Evolutionary conservation across 2,888 invertebrate genomes (phyloP).

Genomic region (Drosophila rellima): DNA sequence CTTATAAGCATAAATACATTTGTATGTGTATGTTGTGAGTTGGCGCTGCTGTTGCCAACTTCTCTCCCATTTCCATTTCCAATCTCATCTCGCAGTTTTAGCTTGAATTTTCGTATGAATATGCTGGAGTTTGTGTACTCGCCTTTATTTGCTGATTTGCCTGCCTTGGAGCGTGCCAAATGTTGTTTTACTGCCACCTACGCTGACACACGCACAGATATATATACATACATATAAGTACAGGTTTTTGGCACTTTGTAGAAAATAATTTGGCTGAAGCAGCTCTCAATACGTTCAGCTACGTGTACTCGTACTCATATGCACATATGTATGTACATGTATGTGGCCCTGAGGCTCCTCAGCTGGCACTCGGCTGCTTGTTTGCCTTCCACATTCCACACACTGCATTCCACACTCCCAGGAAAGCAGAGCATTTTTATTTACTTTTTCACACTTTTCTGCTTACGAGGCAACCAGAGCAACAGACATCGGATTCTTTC

Average conservation of each 20-base stretch:
- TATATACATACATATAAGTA: neutral
- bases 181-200: conserved; percentile 60
- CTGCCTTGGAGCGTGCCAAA: conserved; percentile 74
- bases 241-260: conserved; percentile 57
- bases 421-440: conserved; percentile 61
- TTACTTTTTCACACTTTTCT: conserved; percentile 76
- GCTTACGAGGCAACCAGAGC: conserved; percentile 54
- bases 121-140: conserved; percentile 48
- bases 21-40: conserved; percentile 42
- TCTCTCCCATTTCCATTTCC: neutral
- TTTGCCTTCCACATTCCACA: conserved; percentile 67
- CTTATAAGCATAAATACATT: conserved; percentile 35
- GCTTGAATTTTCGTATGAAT: conserved; percentile 63
- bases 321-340: conserved; percentile 23
- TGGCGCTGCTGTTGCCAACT: conserved; percentile 59
- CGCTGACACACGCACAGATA: neutral
- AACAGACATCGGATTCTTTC: neutral
- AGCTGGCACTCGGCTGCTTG: conserved; percentile 53
- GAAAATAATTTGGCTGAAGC: conserved; percentile 72
- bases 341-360: conserved; percentile 52
- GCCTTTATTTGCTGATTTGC: conserved; percentile 74
- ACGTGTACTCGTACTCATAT: conserved; percentile 6
- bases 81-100: conserved; percentile 31
- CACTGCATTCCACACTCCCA: neutral
- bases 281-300: conserved; percentile 46